Evolutionary conservation across 1,140 invertebrate species (phyloP).

Genomic region (Battus philenor): DNA sequence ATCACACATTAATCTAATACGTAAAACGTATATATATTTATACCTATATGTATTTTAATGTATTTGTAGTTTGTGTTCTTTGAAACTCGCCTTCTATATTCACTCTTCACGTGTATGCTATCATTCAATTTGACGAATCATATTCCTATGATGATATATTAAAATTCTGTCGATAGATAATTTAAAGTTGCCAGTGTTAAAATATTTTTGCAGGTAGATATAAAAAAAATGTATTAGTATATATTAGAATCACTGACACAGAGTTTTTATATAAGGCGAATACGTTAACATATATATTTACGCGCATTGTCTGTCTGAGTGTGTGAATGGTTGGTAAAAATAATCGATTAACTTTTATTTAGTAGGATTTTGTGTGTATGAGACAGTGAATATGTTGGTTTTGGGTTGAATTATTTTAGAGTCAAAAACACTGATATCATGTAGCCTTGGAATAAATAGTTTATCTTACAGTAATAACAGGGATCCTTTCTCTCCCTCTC

Average conservation of each 20-base stretch:
- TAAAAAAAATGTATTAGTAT: background rate
- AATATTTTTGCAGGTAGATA: no score
- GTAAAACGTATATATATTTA: no score
- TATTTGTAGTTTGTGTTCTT: constrained; percentile 14
- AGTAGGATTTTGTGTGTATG: constrained; percentile 17
- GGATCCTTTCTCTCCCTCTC: no score
- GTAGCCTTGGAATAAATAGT: background rate
- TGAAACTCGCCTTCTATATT: constrained; percentile 1
- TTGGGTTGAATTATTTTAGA: no score
- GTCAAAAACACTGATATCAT: no score
- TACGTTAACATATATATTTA: constrained; percentile 16
- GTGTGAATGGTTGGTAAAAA: constrained; percentile 6
- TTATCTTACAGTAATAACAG: background rate
- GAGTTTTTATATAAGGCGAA: background rate
- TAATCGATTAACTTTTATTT: constrained; percentile 2
- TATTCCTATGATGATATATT: no score
- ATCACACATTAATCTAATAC: no score
- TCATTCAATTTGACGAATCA: no score
- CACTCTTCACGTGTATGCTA: background rate
- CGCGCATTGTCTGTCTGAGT: constrained; percentile 13
- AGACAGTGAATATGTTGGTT: constrained; percentile 23
- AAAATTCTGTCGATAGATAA: no score
- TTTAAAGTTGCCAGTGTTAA: no score
- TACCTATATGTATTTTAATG: constrained; percentile 11
- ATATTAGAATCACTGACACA: background rate